Conservation (phyloP, 2,113 vertebrate genomes). For the Indicator maculatus region DNA sequence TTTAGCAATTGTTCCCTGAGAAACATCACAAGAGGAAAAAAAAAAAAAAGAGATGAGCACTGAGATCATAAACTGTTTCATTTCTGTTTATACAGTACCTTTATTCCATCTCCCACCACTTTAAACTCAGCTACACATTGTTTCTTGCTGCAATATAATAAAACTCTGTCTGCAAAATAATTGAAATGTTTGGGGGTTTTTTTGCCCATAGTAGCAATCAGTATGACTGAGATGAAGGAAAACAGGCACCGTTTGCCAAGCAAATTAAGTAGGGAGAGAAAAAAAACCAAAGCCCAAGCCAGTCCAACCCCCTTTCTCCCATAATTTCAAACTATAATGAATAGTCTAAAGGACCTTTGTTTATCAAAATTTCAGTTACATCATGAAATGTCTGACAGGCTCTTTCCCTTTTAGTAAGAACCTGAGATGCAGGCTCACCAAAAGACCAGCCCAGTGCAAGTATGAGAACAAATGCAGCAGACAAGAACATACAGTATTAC, state of each 20-base stretch:
- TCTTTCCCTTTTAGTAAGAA: neutral
- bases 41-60: neutral
- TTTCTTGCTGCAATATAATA: neutral
- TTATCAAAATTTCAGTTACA: neutral
- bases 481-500: neutral
- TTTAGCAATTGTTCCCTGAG: neutral
- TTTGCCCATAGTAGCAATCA: neutral
- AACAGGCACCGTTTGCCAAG: neutral
- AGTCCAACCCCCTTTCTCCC: neutral
- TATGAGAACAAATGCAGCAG: conserved; percentile 16
- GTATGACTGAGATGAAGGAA: neutral
- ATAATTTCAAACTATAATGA: neutral
- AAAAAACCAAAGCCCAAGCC: neutral
- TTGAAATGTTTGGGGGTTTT: fast-evolving
- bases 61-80: neutral
- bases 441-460: neutral
- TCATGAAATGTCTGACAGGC: neutral
- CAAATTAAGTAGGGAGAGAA: neutral
- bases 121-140: neutral
- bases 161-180: neutral
- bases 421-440: neutral
- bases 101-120: neutral
- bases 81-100: neutral
- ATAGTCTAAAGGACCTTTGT: neutral
- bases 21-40: neutral